A percentile compares a stretch with the other conserved stretches of the same genome.
phyloP scores from a whole-genome alignment of 37 sponge, comb jelly and placozoan species.

The Chondrilla cf. caribensis region DNA sequence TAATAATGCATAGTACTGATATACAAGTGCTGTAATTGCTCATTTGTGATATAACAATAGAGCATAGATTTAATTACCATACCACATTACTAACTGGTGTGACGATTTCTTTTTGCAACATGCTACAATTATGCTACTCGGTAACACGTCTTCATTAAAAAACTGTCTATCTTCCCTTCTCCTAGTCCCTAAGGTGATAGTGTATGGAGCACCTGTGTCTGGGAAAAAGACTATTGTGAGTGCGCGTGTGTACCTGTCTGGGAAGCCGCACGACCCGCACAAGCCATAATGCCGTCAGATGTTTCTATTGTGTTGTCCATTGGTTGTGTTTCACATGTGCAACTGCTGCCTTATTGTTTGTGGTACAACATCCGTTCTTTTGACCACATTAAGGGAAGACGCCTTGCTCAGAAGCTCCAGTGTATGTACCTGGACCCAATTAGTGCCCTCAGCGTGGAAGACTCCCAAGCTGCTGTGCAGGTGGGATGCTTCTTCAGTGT shows the following conservation, averaged over 20 bases:
- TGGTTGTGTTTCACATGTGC: neutral
- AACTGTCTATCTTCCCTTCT: neutral
- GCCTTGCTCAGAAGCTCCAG: neutral
- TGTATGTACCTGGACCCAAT: neutral
- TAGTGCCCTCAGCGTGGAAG: too few relatives aligned
- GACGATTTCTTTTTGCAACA: neutral
- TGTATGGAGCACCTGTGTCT: conserved; percentile 84
- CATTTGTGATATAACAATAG: neutral
- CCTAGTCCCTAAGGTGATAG: conserved; percentile 57
- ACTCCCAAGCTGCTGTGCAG: too few relatives aligned
- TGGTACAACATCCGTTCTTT: too few relatives aligned
- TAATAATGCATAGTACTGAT: neutral
- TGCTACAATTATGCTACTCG: neutral
- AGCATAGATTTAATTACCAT: too few relatives aligned
- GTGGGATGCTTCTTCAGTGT: too few relatives aligned
- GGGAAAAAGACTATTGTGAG: conserved; percentile 82
- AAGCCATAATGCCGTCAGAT: neutral
- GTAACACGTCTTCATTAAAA: neutral
- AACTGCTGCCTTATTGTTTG: conserved; percentile 7
- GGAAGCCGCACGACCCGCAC: neutral
- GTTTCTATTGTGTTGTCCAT: neutral
- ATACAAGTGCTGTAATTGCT: neutral
- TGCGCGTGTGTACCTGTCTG: neutral
- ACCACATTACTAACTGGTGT: neutral
- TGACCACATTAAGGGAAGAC: too few relatives aligned